Evolutionary conservation across 2,888 invertebrate species (phyloP).

Genomic region (Mystacides longicornis): DNA sequence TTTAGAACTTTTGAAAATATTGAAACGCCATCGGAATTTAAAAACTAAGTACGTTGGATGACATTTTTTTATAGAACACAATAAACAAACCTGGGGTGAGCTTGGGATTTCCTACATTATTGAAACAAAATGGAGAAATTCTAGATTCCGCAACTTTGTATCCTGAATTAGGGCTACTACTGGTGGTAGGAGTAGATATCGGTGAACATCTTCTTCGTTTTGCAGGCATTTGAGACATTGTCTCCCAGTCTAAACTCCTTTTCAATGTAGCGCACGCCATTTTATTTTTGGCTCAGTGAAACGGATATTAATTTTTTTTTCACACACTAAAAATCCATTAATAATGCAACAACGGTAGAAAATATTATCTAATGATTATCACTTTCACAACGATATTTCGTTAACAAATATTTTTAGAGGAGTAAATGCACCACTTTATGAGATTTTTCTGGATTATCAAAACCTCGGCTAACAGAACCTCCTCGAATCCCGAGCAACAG

Average conservation of each 20-base stretch:
- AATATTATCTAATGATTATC: neutral
- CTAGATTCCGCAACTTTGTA: slow-evolving; percentile 50
- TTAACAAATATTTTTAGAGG: neutral
- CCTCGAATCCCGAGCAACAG: too few species aligned
- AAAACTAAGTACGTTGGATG: slow-evolving; percentile 2
- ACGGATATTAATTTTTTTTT: slow-evolving; percentile 24
- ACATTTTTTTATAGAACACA: slow-evolving; percentile 19
- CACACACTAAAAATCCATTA: neutral
- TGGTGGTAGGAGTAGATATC: slow-evolving; percentile 55
- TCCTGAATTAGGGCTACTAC: slow-evolving; percentile 39
- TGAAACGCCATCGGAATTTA: too few species aligned
- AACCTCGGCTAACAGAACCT: too few species aligned
- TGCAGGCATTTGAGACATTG: slow-evolving; percentile 78
- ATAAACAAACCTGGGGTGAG: slow-evolving; percentile 76
- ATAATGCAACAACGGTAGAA: neutral
- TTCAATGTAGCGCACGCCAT: slow-evolving; percentile 99
- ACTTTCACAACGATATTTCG: slow-evolving; percentile 1
- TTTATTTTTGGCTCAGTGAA: slow-evolving; percentile 58
- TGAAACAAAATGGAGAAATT: slow-evolving; percentile 77
- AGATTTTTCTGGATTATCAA: neutral
- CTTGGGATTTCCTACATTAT: slow-evolving; percentile 62
- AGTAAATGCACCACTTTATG: neutral
- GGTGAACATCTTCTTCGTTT: slow-evolving; percentile 89
- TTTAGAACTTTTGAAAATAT: too few species aligned
- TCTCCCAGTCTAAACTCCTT: slow-evolving; percentile 92